Evolutionary conservation across 2,888 invertebrate species (phyloP), one percentile per base, ranked within the genome.

Genomic region (Schizotus pectinicornis): DNA sequence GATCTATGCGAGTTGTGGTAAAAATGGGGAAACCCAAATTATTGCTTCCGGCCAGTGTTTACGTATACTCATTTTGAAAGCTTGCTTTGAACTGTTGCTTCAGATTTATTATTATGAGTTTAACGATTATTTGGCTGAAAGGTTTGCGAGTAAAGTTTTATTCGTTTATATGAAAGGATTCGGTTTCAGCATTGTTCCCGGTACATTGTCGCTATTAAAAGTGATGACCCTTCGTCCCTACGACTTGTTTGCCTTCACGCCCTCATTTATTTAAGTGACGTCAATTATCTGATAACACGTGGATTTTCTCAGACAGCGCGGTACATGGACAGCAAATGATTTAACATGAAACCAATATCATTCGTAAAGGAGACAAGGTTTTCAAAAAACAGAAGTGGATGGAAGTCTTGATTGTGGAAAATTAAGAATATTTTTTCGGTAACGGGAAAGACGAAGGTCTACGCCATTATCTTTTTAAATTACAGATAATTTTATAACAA

Each of bases 201-300:
- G 22, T 22, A 22, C 22, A 22, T 22, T 5, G 22, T 22, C 22
- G 22, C 34, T 46, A 35, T 46, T 46, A 46, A 46, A 46, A 46
- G 22, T 46, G 46, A 46, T 36, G 14, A 35, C 48, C 48, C 48
- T 48, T 38, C 39, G 43, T 22, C 22, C 22, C 22, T 52, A 43
- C 36, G 34, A 42, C 7, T 35, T 51, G 52, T 45, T 53, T 53
- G 46, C 34, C 12, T 13, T 38, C 53, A 53, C 53, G 45, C 53
- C 53, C 46, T 53, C 53, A 53, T 53, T 53, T 53, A 39, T 53
- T 53, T 53, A 38, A 9, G 39, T 53, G 53, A 53, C 53, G 53
- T 53, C 51, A 43, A 35, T 51, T 43, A 12, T 51, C 36, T 35
- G 33, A 36, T 8, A 30, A 38, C 51, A 51, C 51, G 51, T 51